Percentiles rank a stretch among this genome's conserved stretches.
phyloP scores from a whole-genome alignment of 2,888 invertebrate genomes.

The Cryptosula pallasiana region DNA sequence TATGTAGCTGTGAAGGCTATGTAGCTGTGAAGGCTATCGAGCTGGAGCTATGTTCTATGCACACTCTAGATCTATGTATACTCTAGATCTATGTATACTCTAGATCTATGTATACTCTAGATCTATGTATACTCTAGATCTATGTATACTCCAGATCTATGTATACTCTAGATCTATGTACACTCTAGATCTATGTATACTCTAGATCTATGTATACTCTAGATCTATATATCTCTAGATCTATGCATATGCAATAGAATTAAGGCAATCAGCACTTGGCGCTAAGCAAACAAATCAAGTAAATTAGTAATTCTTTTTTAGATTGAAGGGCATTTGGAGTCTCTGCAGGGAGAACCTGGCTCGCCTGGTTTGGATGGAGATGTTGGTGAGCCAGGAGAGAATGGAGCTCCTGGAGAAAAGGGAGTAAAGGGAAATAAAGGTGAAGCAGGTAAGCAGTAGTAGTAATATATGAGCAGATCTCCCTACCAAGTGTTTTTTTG shows the following conservation, averaged over 20 bases:
- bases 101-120: background rate
- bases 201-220: background rate
- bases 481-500: no score
- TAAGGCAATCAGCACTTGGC: background rate
- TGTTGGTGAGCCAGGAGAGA: slow-evolving; percentile 1
- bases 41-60: background rate
- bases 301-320: background rate
- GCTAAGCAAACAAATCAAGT: no score
- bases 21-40: no score
- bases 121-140: background rate
- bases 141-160: background rate
- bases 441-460: background rate
- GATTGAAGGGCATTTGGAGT: background rate
- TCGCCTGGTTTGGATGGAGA: background rate
- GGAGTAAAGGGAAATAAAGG: slow-evolving; percentile 9
- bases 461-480: no score
- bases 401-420: background rate
- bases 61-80: background rate
- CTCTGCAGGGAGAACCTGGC: slow-evolving; percentile 26
- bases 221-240: background rate
- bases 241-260: background rate
- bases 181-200: no score
- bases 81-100: background rate
- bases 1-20: no score
- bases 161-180: no score